Conservation (phyloP, 2,797 vertebrate species). For the Esox masquinongy region DNA sequence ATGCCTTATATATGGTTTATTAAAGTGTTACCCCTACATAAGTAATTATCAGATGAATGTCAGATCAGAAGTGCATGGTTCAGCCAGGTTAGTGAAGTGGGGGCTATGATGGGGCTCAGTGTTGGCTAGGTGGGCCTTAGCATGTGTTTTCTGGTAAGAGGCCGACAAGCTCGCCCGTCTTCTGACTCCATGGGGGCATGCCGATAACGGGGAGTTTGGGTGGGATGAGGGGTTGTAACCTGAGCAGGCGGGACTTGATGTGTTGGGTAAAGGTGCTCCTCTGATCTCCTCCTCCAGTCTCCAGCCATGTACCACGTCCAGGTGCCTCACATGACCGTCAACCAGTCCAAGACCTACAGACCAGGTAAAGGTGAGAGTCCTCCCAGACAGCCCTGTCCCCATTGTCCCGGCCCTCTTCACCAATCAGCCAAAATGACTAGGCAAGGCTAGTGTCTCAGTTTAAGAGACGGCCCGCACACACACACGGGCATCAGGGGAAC, state of each 20-base stretch:
- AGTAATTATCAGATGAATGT: background rate
- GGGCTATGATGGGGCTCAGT: constrained; percentile 12
- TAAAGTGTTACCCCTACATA: too few relatives aligned
- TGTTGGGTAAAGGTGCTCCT: constrained; percentile 6
- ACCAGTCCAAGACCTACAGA: constrained; percentile 99
- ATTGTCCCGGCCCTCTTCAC: too few relatives aligned
- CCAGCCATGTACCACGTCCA: constrained; percentile 94
- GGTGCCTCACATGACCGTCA: constrained; percentile 96
- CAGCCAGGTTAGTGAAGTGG: background rate
- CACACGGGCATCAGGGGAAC: background rate
- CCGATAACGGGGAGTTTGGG: constrained; percentile 9
- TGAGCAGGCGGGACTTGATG: background rate
- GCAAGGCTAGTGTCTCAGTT: background rate
- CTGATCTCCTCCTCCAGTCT: constrained; percentile 77
- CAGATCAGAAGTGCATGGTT: background rate
- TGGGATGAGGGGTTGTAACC: background rate
- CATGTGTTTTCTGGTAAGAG: constrained; percentile 65
- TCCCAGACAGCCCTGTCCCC: constrained; percentile 16
- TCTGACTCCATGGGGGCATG: constrained; percentile 28
- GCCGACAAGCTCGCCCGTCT: constrained; percentile 15
- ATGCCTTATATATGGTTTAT: too few relatives aligned
- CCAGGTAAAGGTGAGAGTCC: constrained; percentile 99
- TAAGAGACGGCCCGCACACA: background rate
- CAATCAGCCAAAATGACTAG: background rate
- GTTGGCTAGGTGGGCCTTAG: constrained; percentile 50